A percentile compares a stretch with the other conserved stretches of the same genome.
phyloP scores from a whole-genome alignment of 2,888 invertebrate genomes.

The Sialis lutaria region DNA sequence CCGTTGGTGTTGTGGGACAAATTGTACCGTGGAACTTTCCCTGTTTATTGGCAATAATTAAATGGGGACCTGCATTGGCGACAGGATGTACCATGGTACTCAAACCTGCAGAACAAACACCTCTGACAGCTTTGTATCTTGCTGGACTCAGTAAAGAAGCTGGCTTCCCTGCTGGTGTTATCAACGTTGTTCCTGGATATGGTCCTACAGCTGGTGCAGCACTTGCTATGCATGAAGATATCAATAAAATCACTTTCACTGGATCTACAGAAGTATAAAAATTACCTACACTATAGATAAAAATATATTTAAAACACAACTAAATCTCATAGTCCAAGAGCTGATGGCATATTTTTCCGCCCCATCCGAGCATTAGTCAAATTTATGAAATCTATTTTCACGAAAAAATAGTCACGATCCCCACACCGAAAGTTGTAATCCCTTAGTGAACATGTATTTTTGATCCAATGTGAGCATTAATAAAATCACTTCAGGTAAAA shows the following conservation, averaged over 20 bases:
- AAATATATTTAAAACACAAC: no score
- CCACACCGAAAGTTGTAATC: no score
- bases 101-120: slow-evolving; percentile 93
- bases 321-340: no score
- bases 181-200: slow-evolving; percentile 81
- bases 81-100: slow-evolving; percentile 68
- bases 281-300: not conserved
- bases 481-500: no score
- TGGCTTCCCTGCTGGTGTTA: slow-evolving; percentile 80
- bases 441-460: no score
- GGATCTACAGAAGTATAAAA: slow-evolving; percentile 60
- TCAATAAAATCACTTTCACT: slow-evolving; percentile 90
- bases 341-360: no score
- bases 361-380: no score
- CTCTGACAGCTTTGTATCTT: slow-evolving; percentile 74
- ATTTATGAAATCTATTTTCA: no score
- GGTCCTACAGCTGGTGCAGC: slow-evolving; percentile 73
- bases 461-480: no score
- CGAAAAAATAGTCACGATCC: no score
- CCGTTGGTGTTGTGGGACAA: slow-evolving; percentile 85
- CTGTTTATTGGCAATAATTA: slow-evolving; percentile 88
- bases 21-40: slow-evolving; percentile 95
- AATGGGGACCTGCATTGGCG: slow-evolving; percentile 66
- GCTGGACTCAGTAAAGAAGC: slow-evolving; percentile 77
- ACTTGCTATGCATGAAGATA: slow-evolving; percentile 45